Evolutionary conservation across 2,888 invertebrate genomes (phyloP).

Genomic region (Glaucopsyche alexis): DNA sequence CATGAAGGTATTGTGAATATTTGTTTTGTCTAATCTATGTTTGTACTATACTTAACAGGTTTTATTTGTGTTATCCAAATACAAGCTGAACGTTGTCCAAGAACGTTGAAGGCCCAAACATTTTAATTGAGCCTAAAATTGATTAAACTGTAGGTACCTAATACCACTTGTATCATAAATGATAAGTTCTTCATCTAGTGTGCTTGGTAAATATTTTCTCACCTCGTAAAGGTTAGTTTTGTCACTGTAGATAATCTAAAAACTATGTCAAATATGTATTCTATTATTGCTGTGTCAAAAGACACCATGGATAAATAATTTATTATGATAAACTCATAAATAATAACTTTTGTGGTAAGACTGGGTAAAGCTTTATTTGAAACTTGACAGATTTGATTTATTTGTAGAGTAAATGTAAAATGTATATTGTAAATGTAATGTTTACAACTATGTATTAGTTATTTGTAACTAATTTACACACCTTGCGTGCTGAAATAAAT

Average conservation of each 20-base stretch:
- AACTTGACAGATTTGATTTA: neutral
- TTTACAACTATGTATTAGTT: neutral
- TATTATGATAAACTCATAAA: slow-evolving; percentile 2
- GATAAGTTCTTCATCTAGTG: neutral
- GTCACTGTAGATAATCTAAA: neutral
- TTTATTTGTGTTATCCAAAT: slow-evolving; percentile 4
- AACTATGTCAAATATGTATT: neutral
- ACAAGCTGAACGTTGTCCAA: neutral
- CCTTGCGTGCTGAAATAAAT: neutral
- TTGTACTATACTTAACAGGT: neutral
- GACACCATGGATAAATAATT: neutral
- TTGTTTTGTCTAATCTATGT: slow-evolving; percentile 25
- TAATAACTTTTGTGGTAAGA: slow-evolving; percentile 1
- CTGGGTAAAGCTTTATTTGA: neutral
- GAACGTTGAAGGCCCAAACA: neutral
- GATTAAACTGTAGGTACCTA: neutral
- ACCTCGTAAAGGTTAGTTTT: neutral
- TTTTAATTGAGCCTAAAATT: neutral
- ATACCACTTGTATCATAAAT: neutral
- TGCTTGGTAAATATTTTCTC: neutral
- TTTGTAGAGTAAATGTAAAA: neutral
- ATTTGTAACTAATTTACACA: neutral
- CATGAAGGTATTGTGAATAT: slow-evolving; percentile 52
- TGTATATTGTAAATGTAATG: neutral
- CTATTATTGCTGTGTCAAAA: neutral